Conservation (phyloP, 2,888 invertebrate species). For the Allygus modestus region DNA sequence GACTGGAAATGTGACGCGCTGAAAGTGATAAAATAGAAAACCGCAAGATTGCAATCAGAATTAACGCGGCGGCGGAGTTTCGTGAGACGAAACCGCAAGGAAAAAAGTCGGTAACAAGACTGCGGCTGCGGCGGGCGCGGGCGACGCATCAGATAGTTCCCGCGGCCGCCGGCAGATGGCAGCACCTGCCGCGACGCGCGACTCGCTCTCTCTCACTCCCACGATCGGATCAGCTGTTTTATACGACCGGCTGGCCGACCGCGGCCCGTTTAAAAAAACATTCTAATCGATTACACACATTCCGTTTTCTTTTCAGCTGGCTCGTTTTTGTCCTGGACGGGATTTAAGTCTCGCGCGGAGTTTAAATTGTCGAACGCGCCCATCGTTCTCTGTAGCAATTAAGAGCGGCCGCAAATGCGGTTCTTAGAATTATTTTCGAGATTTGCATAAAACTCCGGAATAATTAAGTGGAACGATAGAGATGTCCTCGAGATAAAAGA, state of each 20-base stretch:
- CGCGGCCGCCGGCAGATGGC: slow-evolving; percentile 12
- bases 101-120: slow-evolving; percentile 4
- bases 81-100: not conserved
- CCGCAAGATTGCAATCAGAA: slow-evolving; percentile 37
- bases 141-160: slow-evolving; percentile 22
- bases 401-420: not conserved
- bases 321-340: slow-evolving; percentile 18
- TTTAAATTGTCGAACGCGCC: slow-evolving; percentile 11
- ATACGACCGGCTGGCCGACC: not conserved
- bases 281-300: slow-evolving; percentile 42
- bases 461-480: slow-evolving; percentile 7
- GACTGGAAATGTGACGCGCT: not conserved
- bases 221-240: slow-evolving; percentile 39
- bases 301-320: slow-evolving; percentile 25
- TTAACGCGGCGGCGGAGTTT: not conserved
- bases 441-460: slow-evolving; percentile 2
- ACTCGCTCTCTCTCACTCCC: not conserved
- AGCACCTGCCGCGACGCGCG: not conserved
- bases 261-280: slow-evolving; percentile 30
- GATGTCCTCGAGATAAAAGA: slow-evolving; percentile 34
- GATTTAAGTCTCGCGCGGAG: slow-evolving; percentile 10
- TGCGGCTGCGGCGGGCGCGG: slow-evolving; percentile 4
- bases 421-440: not conserved
- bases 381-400: slow-evolving; percentile 19
- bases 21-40: slow-evolving; percentile 37